A percentile compares a stretch with the other conserved stretches of the same genome.
These are phyloP conservation scores for Lissonota sp. DNA, from an alignment of 2,888 invertebrate genomes.

Conservation along the genomic window DNA sequence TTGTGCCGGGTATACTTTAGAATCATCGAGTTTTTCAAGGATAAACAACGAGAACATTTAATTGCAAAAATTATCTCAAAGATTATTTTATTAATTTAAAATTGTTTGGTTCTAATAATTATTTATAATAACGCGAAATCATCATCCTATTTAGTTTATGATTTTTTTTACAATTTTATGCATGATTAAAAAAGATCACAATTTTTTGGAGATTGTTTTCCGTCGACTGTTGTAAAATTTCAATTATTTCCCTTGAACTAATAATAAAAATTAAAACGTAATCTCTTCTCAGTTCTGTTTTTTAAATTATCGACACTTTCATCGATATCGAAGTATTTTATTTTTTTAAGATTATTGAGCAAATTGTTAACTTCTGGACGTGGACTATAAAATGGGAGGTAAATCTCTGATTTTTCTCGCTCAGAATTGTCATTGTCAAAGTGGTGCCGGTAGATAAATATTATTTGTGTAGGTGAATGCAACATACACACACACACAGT, in stretches of 20 bases:
- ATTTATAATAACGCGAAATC: too few species aligned
- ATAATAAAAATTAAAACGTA: too few species aligned
- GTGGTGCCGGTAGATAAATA: background rate
- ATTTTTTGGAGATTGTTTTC: background rate
- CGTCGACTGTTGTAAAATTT: background rate
- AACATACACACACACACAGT: background rate
- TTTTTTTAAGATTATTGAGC: too few species aligned
- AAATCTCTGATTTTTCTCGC: too few species aligned
- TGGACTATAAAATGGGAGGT: too few species aligned
- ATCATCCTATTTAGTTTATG: too few species aligned
- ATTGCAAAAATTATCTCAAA: background rate
- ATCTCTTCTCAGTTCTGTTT: background rate
- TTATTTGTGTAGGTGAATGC: background rate
- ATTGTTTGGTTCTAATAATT: too few species aligned
- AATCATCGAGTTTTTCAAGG: background rate
- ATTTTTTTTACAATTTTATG: background rate
- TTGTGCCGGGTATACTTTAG: conserved; percentile 53
- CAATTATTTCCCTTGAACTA: too few species aligned
- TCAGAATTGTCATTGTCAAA: too few species aligned
- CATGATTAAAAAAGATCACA: background rate
- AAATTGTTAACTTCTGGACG: too few species aligned
- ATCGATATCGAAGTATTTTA: background rate
- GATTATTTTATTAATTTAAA: background rate
- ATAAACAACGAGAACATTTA: background rate
- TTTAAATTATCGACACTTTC: background rate